phyloP scores from a whole-genome alignment of 2,888 invertebrate species.

The Drosophila anomalata region DNA sequence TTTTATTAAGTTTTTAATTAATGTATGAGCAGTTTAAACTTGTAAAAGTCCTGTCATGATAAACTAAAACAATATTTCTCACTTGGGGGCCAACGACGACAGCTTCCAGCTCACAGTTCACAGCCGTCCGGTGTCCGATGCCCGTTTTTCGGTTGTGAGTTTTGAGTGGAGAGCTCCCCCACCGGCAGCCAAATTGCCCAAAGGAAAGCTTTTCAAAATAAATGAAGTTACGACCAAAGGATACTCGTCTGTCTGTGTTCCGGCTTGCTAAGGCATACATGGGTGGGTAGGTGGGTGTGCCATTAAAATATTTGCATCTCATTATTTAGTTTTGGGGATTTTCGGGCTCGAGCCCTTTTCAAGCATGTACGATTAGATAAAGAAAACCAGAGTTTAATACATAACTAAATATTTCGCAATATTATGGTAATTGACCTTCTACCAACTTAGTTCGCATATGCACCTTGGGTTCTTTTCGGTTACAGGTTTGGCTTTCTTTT shows the following conservation, averaged over 20 bases:
- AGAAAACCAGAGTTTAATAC: conserved; percentile 6
- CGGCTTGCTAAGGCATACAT: background rate
- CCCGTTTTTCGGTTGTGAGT: conserved; percentile 14
- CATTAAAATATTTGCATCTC: conserved; percentile 78
- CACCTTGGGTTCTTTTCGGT: background rate
- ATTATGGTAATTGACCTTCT: conserved; percentile 42
- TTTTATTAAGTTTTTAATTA: conserved; percentile 80
- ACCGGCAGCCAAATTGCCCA: conserved; percentile 33
- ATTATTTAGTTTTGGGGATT: conserved; percentile 66
- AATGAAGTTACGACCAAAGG: conserved; percentile 59
- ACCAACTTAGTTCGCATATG: conserved; percentile 34
- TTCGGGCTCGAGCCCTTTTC: conserved; percentile 2
- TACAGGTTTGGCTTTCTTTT: conserved; percentile 19
- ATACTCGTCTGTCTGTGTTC: conserved; percentile 19
- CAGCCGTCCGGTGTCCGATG: conserved; percentile 2
- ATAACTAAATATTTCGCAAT: background rate
- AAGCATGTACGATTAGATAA: conserved; percentile 6
- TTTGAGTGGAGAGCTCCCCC: conserved; percentile 25
- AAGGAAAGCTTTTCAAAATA: conserved; percentile 64
- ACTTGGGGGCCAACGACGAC: conserved; percentile 58
- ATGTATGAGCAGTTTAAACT: conserved; percentile 79
- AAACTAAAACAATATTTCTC: conserved; percentile 80
- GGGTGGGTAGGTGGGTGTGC: conserved; percentile 53
- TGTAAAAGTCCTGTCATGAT: conserved; percentile 79
- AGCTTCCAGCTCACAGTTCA: conserved; percentile 20